phyloP scores from a whole-genome alignment of 2,888 invertebrate species.

The Zelleria hepariella region DNA sequence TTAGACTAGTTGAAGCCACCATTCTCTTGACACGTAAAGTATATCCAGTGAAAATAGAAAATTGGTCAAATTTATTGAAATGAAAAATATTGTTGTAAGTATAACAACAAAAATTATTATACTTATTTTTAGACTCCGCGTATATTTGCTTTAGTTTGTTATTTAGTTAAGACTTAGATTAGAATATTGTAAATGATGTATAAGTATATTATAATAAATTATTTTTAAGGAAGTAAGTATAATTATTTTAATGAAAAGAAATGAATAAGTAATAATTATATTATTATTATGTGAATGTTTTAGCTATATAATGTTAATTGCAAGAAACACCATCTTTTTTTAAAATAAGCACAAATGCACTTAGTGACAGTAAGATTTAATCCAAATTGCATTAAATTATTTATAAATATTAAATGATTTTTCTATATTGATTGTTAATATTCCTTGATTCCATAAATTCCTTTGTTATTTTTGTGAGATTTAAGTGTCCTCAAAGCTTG shows the following conservation, averaged over 20 bases:
- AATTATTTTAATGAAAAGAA: background rate
- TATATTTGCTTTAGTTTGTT: slow-evolving; percentile 31
- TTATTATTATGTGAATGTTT: slow-evolving; percentile 11
- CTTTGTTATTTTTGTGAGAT: no score
- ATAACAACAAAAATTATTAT: slow-evolving; percentile 37
- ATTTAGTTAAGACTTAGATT: background rate
- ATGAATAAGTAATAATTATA: background rate
- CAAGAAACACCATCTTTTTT: slow-evolving; percentile 15
- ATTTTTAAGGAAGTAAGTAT: no score
- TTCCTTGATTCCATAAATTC: no score
- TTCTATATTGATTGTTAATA: background rate
- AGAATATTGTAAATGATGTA: slow-evolving; percentile 2
- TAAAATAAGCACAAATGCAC: slow-evolving; percentile 25
- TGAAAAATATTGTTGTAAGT: slow-evolving; percentile 41
- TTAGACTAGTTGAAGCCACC: slow-evolving; percentile 31
- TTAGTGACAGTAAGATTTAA: slow-evolving; percentile 9
- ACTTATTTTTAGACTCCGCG: slow-evolving; percentile 54
- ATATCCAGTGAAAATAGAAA: slow-evolving; percentile 10
- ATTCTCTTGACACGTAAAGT: slow-evolving; percentile 14
- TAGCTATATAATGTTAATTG: slow-evolving; percentile 37
- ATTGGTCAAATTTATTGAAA: slow-evolving; percentile 26
- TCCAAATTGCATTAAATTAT: background rate
- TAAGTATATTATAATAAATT: slow-evolving; percentile 1
- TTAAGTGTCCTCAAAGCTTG: no score
- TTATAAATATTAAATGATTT: background rate